Percentiles rank a stretch among this genome's conserved stretches.
Evolutionary conservation across 2,888 invertebrate species (phyloP).

Genomic region (Ephialtes manifestator): DNA sequence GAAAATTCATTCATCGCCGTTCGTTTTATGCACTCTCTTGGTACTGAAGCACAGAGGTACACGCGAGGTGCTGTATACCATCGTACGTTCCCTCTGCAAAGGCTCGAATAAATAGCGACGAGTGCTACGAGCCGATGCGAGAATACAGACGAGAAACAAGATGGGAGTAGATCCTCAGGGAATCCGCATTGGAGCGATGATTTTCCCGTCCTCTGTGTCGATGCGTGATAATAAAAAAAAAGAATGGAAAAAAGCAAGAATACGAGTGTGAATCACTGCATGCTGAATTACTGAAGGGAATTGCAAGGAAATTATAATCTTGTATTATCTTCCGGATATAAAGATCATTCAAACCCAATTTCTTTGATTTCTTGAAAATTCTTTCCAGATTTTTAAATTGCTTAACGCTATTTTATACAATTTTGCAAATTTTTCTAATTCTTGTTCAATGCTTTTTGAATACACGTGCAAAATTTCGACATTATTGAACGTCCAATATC

Average conservation of each 20-base stretch:
- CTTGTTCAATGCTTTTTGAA: no score
- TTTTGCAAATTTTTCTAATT: no score
- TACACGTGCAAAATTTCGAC: no score
- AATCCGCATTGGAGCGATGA: constrained; percentile 48
- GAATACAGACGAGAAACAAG: constrained; percentile 11
- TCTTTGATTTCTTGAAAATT: not conserved
- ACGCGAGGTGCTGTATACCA: constrained; percentile 20
- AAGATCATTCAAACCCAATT: not conserved
- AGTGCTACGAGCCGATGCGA: constrained; percentile 39
- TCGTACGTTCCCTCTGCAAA: constrained; percentile 46
- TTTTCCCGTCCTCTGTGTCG: constrained; percentile 35
- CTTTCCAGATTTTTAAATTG: not conserved
- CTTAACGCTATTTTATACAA: not conserved
- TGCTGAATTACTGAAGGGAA: not conserved
- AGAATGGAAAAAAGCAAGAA: not conserved
- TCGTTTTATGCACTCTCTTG: constrained; percentile 53
- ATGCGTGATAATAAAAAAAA: constrained; percentile 22
- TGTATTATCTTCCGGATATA: not conserved
- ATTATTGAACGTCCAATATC: no score
- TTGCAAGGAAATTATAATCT: constrained; percentile 4
- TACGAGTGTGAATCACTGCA: not conserved
- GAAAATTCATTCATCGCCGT: constrained; percentile 59
- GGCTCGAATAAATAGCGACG: constrained; percentile 56
- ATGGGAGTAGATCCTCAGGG: constrained; percentile 48
- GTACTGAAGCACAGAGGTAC: constrained; percentile 25